Base-by-base conservation (phyloP, 2,113 vertebrate species). In the Caretta caretta region DNA sequence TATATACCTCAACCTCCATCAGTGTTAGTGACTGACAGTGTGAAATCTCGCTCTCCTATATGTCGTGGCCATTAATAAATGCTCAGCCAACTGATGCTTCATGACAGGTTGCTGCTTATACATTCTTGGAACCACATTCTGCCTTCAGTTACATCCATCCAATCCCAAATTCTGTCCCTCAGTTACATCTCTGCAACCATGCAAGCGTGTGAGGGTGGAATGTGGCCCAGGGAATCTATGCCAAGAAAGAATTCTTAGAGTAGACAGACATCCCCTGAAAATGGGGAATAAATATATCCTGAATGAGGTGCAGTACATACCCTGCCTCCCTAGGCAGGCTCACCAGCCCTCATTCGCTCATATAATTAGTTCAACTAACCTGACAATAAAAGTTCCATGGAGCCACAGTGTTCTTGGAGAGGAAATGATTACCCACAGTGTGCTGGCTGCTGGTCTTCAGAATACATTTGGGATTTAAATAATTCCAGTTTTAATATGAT, bases 1-100 rank as follows among this genome's bases (percentile, higher is more conserved):
- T 59, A 92, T 62, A 16, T 83, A 93, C 31, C n/a, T 88, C 92
- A 91, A 87, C 80, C 87, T 85, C 88, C 62, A 93, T 96, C 92
- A 93, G 75, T 88, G 83, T 80, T 97, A 83, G 69, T 85, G 88
- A 91, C 84, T 8, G 25, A 35, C 1, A 88, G 57, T 82, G 69
- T 94, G 87, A 93, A 92, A 97, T 96, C 48, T 59, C 10, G 75
- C 7, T 79, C 27, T 91, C 93, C 22, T 81, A 6, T 22, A 22
- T 69, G 24, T n/a, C 78, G 89, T 56, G 94, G 6, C 50, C 84
- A 22, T 42, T 89, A 92, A 93, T 84, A 93, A 83, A 89, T 69
- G 29, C 6, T 84, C 53, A 83, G 72, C 35, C 9, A 0, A 54
- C 27, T 92, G 53, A 92, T 95, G 38, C 27, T 88, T 91, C 75